phyloP scores from a whole-genome alignment of 2,888 invertebrate genomes.

The Drosophila ustulata region DNA sequence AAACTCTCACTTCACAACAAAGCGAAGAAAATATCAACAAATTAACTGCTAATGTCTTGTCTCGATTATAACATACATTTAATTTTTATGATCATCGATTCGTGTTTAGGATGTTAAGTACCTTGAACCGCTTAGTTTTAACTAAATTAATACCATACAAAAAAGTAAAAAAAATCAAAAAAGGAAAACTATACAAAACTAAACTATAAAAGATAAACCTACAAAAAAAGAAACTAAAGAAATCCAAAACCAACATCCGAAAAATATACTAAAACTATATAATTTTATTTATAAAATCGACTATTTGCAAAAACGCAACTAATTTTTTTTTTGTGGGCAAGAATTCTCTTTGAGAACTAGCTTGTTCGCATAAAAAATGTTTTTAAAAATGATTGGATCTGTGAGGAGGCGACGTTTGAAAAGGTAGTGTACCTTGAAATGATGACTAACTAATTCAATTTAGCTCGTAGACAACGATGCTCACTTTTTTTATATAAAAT shows the following conservation, averaged over 20 bases:
- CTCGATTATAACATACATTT: slow-evolving; percentile 55
- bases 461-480: slow-evolving; percentile 44
- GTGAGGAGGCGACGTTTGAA: slow-evolving; percentile 11
- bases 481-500: slow-evolving; percentile 25
- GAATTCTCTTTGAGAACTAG: slow-evolving; percentile 33
- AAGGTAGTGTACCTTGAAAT: slow-evolving; percentile 55
- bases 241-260: slow-evolving; percentile 37
- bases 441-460: slow-evolving; percentile 28
- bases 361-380: neutral
- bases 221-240: slow-evolving; percentile 19
- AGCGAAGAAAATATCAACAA: slow-evolving; percentile 34
- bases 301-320: slow-evolving; percentile 38
- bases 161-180: slow-evolving; percentile 27
- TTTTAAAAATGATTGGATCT: slow-evolving; percentile 10
- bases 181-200: slow-evolving; percentile 20
- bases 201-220: neutral
- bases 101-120: slow-evolving; percentile 77
- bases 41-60: slow-evolving; percentile 59
- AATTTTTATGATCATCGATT: slow-evolving; percentile 65
- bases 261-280: slow-evolving; percentile 55
- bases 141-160: slow-evolving; percentile 64
- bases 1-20: slow-evolving; percentile 52
- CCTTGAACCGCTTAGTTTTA: slow-evolving; percentile 76
- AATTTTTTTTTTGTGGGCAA: slow-evolving; percentile 16
- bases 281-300: slow-evolving; percentile 61